Conservation (phyloP, 1,140 invertebrate genomes). For the Ceratina calcarata region DNA sequence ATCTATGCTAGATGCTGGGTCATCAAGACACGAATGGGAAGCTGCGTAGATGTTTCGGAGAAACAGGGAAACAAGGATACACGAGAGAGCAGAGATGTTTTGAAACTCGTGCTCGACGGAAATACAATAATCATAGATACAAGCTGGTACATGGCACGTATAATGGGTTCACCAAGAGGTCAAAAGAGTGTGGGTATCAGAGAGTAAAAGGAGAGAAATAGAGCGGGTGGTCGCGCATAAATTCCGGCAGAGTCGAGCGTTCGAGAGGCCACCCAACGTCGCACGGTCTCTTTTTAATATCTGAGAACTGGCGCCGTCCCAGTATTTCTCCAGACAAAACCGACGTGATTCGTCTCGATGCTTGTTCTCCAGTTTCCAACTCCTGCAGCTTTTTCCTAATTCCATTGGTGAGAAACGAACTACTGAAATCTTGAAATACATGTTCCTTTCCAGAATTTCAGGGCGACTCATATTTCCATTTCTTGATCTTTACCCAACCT, state of each 20-base stretch:
- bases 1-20: not conserved
- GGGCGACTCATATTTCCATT: no score
- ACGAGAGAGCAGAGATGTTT: conserved; percentile 5
- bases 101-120: conserved; percentile 15
- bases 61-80: not conserved
- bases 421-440: not conserved
- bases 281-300: conserved; percentile 34
- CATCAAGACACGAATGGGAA: not conserved
- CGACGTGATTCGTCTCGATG: not conserved
- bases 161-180: conserved; percentile 34
- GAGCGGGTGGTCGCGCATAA: conserved; percentile 43
- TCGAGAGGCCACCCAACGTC: conserved; percentile 21
- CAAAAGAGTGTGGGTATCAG: conserved; percentile 40
- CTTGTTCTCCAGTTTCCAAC: not conserved
- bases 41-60: not conserved
- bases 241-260: conserved; percentile 45
- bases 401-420: conserved; percentile 14
- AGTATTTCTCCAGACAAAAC: not conserved
- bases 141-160: conserved; percentile 30
- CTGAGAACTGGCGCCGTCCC: conserved; percentile 22
- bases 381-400: conserved; percentile 6
- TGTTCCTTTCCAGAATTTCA: no score
- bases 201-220: not conserved
- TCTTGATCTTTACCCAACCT: no score
- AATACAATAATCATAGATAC: conserved; percentile 45